Evolutionary conservation across 1,140 invertebrate species (phyloP).

Genomic region (Helicoverpa armigera): DNA sequence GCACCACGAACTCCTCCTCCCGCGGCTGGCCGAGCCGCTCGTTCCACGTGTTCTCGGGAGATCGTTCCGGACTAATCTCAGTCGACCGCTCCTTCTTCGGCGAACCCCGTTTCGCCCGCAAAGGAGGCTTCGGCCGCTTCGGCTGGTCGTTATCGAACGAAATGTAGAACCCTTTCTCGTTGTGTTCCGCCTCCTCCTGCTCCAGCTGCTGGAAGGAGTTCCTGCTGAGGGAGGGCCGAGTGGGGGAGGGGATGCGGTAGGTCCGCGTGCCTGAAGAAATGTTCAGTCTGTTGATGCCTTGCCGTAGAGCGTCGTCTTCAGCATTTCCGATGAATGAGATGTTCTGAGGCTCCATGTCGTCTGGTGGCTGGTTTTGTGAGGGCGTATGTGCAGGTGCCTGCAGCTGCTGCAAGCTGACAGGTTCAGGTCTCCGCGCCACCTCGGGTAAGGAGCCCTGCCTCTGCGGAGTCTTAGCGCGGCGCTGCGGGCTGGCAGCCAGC

Average conservation of each 20-base stretch:
- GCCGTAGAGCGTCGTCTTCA: conserved; percentile 87
- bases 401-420: conserved; percentile 81
- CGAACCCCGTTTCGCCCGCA: conserved; percentile 91
- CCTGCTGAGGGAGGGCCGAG: conserved; percentile 90
- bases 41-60: conserved; percentile 71
- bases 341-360: conserved; percentile 96
- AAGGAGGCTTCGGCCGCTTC: conserved; percentile 95
- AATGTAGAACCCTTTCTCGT: conserved; percentile 97
- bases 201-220: conserved; percentile 90
- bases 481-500: conserved; percentile 67
- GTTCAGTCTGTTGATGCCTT: conserved; percentile 91
- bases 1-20: conserved; percentile 65
- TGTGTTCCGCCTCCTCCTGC: conserved; percentile 83
- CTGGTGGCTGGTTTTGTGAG: conserved; percentile 87
- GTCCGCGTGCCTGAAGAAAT: conserved; percentile 95
- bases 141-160: conserved; percentile 96
- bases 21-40: conserved; percentile 53
- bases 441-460: conserved; percentile 75
- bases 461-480: conserved; percentile 75
- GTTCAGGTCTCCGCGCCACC: conserved; percentile 60
- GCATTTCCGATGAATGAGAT: conserved; percentile 95
- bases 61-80: conserved; percentile 77
- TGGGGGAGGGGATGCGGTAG: conserved; percentile 94
- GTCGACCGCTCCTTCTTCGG: conserved; percentile 90
- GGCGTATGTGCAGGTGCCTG: conserved; percentile 84